Evolutionary conservation across 2,888 invertebrate genomes (phyloP), one percentile per base, ranked within the genome.

Genomic region (Phanerotoma sp.): DNA sequence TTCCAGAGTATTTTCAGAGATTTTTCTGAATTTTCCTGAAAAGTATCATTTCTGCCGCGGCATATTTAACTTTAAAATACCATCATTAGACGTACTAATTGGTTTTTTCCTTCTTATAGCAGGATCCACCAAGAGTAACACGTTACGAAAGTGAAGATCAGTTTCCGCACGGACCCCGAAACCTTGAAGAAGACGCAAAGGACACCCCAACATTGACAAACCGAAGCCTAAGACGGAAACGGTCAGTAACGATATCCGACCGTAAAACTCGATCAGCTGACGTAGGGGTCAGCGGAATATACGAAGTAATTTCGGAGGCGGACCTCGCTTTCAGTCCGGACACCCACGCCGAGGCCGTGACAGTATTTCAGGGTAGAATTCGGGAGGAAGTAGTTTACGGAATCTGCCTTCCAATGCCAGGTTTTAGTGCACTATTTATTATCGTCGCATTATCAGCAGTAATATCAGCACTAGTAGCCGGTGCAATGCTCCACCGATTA

Each of bases 371-470:
- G 77, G 92, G 93, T 48, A 83, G 90, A 71, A 93, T 92, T 70
- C 83, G 88, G 44, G 93, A 93, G 74, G 93, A 93, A 79, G 91
- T 91, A 1, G 91, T 94, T 6, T 94, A 94, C 74, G 93, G 93
- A 25, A 91, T 94, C 48, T 94, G 93, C 69, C 86, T 94, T 82
- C 93, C 93, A 0, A 89, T 93, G 20, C 88, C 92, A 0, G 91
- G 92, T 21, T 94, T 94, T 75, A 93, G 93, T 65, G 87, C 92
- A 4, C 82, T 94, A 13, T 94, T 94, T 78, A 90, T 93, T 48
- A 84, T 93, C 11, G 91, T 93, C 1, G 91, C 93, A 0, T 86
- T 92, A 9, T 91, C 92, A 1, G 92, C 93, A 0, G 90, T 93
- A 2, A 88, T 92, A 3, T 91, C 93, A 0, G 93, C 93, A 0